Evolutionary conservation across 2,797 vertebrate genomes (phyloP).

Genomic region (Oreortyx pictus): DNA sequence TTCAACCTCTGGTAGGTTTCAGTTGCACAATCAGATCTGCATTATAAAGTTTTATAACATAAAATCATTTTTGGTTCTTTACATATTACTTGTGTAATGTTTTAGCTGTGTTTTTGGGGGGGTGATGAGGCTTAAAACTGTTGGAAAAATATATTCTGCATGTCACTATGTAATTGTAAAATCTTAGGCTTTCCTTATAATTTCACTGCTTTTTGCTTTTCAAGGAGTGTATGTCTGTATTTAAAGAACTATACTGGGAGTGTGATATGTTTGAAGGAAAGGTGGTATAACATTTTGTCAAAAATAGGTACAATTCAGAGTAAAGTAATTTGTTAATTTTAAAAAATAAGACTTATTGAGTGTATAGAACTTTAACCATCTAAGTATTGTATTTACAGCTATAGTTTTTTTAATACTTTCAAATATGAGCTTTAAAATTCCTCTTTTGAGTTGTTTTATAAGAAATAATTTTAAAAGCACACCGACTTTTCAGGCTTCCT

Average conservation of each 20-base stretch:
- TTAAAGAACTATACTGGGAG: background rate
- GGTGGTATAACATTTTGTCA: background rate
- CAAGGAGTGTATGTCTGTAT: background rate
- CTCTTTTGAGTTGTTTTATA: background rate
- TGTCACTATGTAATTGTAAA: background rate
- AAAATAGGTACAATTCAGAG: background rate
- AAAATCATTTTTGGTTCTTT: background rate
- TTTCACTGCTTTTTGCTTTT: background rate
- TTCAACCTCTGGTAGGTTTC: conserved; percentile 91
- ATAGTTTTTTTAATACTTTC: background rate
- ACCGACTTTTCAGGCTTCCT: background rate
- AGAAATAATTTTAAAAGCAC: background rate
- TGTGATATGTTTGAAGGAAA: background rate
- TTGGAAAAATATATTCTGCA: background rate
- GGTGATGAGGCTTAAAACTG: background rate
- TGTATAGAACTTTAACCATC: background rate
- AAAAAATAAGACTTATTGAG: background rate
- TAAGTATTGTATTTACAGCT: background rate
- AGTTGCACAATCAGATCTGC: background rate
- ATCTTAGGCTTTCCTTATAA: background rate
- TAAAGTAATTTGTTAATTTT: background rate
- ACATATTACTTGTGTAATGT: background rate
- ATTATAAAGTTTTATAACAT: background rate
- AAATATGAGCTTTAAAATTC: background rate
- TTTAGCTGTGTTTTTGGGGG: background rate